These are phyloP conservation scores for Dioctria rufipes DNA, from an alignment of 2,888 invertebrate genomes.

Conservation along the genomic window DNA sequence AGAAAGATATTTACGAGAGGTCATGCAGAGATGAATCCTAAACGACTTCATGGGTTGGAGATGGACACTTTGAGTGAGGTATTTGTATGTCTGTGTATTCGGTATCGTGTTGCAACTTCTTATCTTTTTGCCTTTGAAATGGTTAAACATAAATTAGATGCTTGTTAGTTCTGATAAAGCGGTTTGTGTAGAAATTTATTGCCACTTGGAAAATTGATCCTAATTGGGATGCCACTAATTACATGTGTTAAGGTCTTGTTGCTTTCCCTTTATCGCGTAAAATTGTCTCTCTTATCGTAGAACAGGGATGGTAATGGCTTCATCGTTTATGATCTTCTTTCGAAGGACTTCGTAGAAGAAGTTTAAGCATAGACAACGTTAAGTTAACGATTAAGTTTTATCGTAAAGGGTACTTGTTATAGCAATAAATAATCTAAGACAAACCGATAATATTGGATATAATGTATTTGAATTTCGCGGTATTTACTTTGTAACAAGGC, in stretches of 20 bases:
- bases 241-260: conserved; percentile 22
- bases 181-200: conserved; percentile 43
- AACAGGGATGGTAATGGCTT: conserved; percentile 36
- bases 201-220: conserved; percentile 30
- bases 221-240: conserved; percentile 50
- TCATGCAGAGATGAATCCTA: conserved; percentile 19
- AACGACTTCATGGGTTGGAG: conserved; percentile 4
- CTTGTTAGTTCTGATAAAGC: conserved; percentile 49
- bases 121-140: conserved; percentile 21
- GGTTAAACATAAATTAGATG: conserved; percentile 49
- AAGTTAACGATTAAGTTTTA: conserved; percentile 19
- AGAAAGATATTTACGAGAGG: conserved; percentile 40
- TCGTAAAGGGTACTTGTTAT: conserved; percentile 20
- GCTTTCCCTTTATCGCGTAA: conserved; percentile 35
- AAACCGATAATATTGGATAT: no score
- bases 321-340: neutral
- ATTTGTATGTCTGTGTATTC: neutral
- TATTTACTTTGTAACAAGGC: no score
- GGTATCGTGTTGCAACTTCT: conserved; percentile 42
- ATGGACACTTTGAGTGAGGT: neutral
- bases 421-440: conserved; percentile 13
- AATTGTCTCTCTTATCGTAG: conserved; percentile 38
- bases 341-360: neutral
- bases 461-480: no score
- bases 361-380: neutral